Percentiles rank a stretch among this genome's conserved stretches.
These are phyloP conservation scores for Tragelaphus buxtoni DNA, from an alignment of 2,113 vertebrate genomes.

Conservation along the genomic window DNA sequence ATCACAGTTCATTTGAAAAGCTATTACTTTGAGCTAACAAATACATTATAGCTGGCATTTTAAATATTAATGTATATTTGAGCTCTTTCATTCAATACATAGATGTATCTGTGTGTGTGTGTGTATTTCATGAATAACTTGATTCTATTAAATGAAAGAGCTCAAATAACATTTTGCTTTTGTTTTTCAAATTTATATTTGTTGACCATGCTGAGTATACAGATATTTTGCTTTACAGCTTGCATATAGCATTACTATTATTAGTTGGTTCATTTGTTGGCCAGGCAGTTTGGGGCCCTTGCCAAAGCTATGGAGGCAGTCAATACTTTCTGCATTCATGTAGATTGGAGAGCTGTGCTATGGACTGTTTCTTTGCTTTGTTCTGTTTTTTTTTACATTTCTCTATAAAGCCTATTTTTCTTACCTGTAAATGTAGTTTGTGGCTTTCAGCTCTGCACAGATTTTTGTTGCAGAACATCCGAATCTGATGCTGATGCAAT, in stretches of 20 bases:
- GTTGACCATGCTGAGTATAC: not conserved
- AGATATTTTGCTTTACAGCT: not conserved
- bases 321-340: not conserved
- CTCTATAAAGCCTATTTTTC: not conserved
- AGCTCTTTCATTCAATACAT: not conserved
- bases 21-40: not conserved
- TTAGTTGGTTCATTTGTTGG: not conserved
- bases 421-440: not conserved
- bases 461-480: not conserved
- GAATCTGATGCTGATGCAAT: not conserved
- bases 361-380: not conserved
- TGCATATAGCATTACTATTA: not conserved
- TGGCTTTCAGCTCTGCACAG: not conserved
- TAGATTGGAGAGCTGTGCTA: not conserved
- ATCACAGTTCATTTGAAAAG: not conserved
- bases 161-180: not conserved
- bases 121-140: not conserved
- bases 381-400: not conserved
- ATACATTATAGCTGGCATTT: not conserved
- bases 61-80: not conserved
- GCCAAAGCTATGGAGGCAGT: not conserved
- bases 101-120: not conserved
- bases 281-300: not conserved
- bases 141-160: not conserved
- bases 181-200: not conserved